Evolutionary conservation across 2,113 vertebrate genomes (phyloP).

Genomic region (Hassar affinis): DNA sequence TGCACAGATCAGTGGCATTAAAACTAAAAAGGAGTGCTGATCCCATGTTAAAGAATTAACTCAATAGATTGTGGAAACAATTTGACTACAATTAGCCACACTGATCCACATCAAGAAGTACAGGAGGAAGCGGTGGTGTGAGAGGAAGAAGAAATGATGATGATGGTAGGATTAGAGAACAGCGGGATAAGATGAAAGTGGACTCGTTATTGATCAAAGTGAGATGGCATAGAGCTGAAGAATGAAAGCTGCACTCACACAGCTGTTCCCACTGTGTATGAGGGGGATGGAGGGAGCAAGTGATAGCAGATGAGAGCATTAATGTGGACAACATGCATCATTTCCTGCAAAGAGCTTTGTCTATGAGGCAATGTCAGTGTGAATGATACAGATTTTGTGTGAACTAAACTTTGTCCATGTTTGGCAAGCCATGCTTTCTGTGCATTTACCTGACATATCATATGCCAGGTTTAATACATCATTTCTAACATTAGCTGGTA

Average conservation of each 20-base stretch:
- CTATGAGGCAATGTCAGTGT: background rate
- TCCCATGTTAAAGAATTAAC: background rate
- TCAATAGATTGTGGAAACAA: background rate
- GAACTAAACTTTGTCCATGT: no score
- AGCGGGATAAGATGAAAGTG: conserved; percentile 9
- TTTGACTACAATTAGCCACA: background rate
- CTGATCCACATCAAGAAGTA: background rate
- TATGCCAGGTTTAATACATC: background rate
- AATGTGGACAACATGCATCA: background rate
- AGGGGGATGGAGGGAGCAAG: background rate
- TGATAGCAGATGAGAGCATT: background rate
- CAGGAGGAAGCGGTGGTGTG: background rate
- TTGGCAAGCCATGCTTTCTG: background rate
- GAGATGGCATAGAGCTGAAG: conserved; percentile 16
- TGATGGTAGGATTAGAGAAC: background rate
- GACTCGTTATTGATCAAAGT: conserved; percentile 13
- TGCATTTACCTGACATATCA: background rate
- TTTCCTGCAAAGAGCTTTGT: conserved; percentile 15
- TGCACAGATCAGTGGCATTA: background rate
- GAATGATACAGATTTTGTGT: background rate
- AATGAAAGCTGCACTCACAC: conserved; percentile 2
- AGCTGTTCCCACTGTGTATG: background rate
- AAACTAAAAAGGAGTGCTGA: background rate
- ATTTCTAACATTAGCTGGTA: background rate
- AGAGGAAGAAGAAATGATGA: background rate